Conservation (phyloP, 2,113 vertebrate species). For the Suricata suricatta region DNA sequence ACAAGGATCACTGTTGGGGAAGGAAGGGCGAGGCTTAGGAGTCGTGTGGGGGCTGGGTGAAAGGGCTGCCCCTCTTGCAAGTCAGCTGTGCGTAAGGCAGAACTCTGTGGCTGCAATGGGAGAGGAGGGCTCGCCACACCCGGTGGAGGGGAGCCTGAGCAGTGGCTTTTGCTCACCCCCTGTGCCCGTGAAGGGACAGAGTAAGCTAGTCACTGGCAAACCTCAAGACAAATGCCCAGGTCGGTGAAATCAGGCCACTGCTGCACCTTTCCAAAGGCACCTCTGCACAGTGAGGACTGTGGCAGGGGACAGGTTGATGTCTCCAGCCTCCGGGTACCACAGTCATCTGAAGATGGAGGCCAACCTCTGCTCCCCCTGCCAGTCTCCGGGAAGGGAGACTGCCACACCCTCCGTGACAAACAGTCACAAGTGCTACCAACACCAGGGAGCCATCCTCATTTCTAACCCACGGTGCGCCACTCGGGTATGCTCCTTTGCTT, state of each 20-base stretch:
- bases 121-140: neutral
- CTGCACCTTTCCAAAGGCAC: neutral
- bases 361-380: neutral
- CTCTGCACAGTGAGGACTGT: neutral
- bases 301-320: neutral
- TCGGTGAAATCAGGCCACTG: too few relatives aligned
- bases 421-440: too few relatives aligned
- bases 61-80: neutral
- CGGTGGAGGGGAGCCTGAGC: rapidly evolving
- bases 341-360: neutral
- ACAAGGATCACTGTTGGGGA: neutral
- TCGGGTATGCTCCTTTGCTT: neutral
- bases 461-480: neutral
- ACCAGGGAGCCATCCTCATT: neutral
- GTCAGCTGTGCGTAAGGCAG: neutral
- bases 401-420: neutral
- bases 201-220: neutral
- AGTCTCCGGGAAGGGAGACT: neutral
- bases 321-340: neutral
- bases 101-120: neutral
- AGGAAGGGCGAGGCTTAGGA: neutral
- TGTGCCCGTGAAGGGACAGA: neutral
- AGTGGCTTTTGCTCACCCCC: neutral
- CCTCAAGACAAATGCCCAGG: neutral
- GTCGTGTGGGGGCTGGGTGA: neutral